Conservation (phyloP, 2,113 vertebrate species). For the Entelurus aequoreus region DNA sequence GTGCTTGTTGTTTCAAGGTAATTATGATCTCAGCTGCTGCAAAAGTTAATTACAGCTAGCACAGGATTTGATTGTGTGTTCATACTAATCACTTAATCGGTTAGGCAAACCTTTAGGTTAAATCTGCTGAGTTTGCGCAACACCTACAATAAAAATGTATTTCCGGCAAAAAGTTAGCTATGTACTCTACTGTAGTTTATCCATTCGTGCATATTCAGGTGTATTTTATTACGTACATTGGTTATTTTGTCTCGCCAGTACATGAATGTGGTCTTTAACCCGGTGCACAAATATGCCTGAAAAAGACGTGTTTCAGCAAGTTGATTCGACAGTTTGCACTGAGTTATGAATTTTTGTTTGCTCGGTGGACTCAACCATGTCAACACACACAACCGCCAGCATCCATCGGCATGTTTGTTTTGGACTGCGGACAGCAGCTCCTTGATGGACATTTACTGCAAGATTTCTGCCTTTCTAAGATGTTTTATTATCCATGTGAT, state of each 20-base stretch:
- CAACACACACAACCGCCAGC: neutral
- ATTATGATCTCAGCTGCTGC: neutral
- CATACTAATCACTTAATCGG: constrained; percentile 2
- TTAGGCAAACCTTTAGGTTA: neutral
- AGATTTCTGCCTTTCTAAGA: too few species aligned
- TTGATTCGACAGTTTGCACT: neutral
- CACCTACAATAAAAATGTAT: neutral
- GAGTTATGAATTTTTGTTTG: constrained; percentile 6
- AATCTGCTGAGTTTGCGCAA: neutral
- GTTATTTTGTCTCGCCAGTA: neutral
- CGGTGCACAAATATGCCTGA: neutral
- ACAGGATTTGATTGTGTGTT: neutral
- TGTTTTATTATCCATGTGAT: too few species aligned
- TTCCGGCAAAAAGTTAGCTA: neutral
- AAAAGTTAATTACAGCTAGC: neutral
- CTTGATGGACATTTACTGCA: constrained; percentile 21
- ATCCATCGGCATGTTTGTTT: constrained; percentile 38
- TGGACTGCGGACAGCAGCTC: constrained; percentile 38
- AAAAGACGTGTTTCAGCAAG: neutral
- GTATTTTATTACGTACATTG: too few species aligned
- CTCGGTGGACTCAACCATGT: neutral
- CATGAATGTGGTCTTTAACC: neutral
- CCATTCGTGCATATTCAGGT: too few species aligned
- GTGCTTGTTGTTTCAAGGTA: neutral
- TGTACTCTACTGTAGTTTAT: too few species aligned